Evolutionary conservation across 2,888 invertebrate genomes (phyloP).

Genomic region (Drosophila kokeensis): DNA sequence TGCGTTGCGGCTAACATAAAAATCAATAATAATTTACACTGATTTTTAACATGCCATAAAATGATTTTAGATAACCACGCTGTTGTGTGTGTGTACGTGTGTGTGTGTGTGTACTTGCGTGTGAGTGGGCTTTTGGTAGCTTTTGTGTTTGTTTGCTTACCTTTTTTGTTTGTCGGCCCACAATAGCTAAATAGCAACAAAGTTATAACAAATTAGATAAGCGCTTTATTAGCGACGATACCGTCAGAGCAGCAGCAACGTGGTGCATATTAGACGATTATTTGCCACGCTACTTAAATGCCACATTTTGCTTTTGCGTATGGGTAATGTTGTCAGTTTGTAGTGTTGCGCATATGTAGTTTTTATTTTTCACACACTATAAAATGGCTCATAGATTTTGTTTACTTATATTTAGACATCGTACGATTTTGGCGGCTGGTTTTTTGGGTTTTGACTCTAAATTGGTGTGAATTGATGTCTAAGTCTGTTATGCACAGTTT

Average conservation of each 20-base stretch:
- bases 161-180: conserved; percentile 58
- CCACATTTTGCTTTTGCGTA: conserved; percentile 1
- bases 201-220: conserved; percentile 74
- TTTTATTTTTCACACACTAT: conserved; percentile 37
- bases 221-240: conserved; percentile 70
- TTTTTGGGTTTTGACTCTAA: not conserved
- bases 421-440: not conserved
- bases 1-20: conserved; percentile 40
- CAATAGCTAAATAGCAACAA: conserved; percentile 69
- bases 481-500: conserved; percentile 21
- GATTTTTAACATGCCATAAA: conserved; percentile 67
- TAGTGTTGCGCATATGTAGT: conserved; percentile 8
- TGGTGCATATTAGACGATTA: conserved; percentile 22
- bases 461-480: conserved; percentile 25
- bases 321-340: not conserved
- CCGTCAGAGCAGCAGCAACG: conserved; percentile 21
- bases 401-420: conserved; percentile 8
- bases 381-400: conserved; percentile 26
- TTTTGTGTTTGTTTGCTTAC: conserved; percentile 55
- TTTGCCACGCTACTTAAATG: conserved; percentile 38
- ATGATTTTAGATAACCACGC: conserved; percentile 62
- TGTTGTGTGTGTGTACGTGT: conserved; percentile 3
- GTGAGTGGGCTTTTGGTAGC: conserved; percentile 47
- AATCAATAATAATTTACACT: conserved; percentile 72
- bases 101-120: conserved; percentile 29